phyloP scores from a whole-genome alignment of 2,888 invertebrate species.

The Lagria hirta region DNA sequence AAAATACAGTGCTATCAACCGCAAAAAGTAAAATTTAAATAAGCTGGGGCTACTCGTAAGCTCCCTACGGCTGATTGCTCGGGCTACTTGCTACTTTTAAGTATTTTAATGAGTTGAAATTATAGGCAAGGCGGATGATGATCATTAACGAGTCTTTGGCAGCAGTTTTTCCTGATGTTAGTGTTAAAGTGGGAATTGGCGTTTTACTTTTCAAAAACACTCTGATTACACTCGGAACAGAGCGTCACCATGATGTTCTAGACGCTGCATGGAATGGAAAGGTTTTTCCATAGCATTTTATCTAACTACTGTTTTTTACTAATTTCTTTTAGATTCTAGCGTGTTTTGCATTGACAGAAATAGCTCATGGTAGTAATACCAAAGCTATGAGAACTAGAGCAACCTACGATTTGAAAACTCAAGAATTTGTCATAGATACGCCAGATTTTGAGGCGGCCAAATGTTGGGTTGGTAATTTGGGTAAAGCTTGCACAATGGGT shows the following conservation, averaged over 20 bases:
- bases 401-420: conserved; percentile 70
- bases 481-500: conserved; percentile 80
- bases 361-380: conserved; percentile 93
- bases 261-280: conserved; percentile 72
- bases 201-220: conserved; percentile 75
- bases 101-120: too few species aligned
- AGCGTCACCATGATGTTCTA: conserved; percentile 69
- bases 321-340: conserved; percentile 63
- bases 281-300: too few species aligned
- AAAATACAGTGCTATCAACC: too few species aligned
- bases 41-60: too few species aligned
- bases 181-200: conserved; percentile 77
- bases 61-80: too few species aligned
- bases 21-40: too few species aligned
- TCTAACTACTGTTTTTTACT: conserved; percentile 10
- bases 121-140: conserved; percentile 72
- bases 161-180: conserved; percentile 69
- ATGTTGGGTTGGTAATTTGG: conserved; percentile 94
- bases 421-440: conserved; percentile 85
- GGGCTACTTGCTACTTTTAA: too few species aligned
- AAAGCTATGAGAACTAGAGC: conserved; percentile 89
- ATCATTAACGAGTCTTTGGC: conserved; percentile 75
- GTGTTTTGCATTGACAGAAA: conserved; percentile 88
- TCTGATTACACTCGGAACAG: conserved; percentile 72
- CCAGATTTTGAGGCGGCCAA: conserved; percentile 95